Base-by-base conservation (phyloP, 2,113 vertebrate genomes). In the Microtus richardsoni region DNA sequence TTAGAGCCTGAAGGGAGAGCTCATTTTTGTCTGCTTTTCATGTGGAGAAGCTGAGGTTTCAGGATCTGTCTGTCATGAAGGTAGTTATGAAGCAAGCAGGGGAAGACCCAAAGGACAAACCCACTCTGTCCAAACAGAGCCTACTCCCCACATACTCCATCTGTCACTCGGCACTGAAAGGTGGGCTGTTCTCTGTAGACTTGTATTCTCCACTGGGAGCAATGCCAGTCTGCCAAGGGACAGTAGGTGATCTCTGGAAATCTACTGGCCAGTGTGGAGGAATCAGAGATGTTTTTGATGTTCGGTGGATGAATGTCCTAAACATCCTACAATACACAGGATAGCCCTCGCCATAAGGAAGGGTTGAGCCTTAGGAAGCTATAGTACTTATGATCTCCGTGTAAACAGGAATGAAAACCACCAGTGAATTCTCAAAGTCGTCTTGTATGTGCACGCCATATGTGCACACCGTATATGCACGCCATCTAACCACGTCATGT, bases 401-500 rank as follows among this genome's bases (percentile, higher is more conserved):
- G 0, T 7, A 68, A 66, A 28, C 28, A 75, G 19, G 1, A 21
- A 11, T 7, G 28, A 86, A 86, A n/a, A 2, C 70, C 7, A 5
- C 16, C 41, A 0, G 0, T 41, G 66, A 84, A 74, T 80, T 36
- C 21, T 21, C 24, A 26, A 26, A 14, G 79, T 7, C 24, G 2
- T 8, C 6, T 0, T 47, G 1, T 1, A 10, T 9, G 39, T 22
- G 2, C 30, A 52, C 9, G 10, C 44, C 16, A 0, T 1, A 10
- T 9, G 39, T 22, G 2, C 24, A 52, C 12, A 14, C 49, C 13
- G 2, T 1, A 10, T 9, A 28, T 22, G 1, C 30, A 52, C 9
- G 8, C 44, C 17, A 0, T 9, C 36, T 16, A 33, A 49, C 6
- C n/a, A 8, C 16, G 36, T 1, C 9, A 0, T 3, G 12, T 14